Base-by-base conservation (phyloP, 2,113 vertebrate genomes). In the Calyptommatus sinebrachiatus region DNA sequence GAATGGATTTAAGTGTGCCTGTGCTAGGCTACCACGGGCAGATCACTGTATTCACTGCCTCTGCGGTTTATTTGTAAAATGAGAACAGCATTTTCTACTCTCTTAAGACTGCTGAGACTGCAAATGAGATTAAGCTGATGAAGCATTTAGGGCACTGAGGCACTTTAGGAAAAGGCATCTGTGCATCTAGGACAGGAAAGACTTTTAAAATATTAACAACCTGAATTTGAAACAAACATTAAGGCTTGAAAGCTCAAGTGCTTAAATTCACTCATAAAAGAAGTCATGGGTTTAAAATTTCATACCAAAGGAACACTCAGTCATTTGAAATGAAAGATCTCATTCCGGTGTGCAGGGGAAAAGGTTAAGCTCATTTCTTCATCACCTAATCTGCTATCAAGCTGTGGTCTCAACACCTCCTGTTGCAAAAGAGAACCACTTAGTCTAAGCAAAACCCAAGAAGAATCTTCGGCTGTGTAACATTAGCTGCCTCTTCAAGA, bases 121-220 rank as follows among this genome's bases (percentile, higher is more conserved):
- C 22, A 29, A 71, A 71, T 29, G 35, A 61, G 67, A 60, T 46
- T 11, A 63, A 63, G 35, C 57, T 48, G 68, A 72, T 71, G 77
- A 71, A 78, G 67, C 67, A 78, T 78, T 63, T 12, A 35, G 77
- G 57, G n/a, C 68, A 79, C 69, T 48, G 22, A 79, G 63, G 57
- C 77, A 79, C 69, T 63, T 79, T 79, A 79, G 29, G 26, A 57
- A 53, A 26, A 35, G 28, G 29, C 53, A 35, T 45, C 22, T 57
- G 29, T 31, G 50, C 24, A 35, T 70, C 66, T 35, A 26, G 41
- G n/a, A 71, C 9, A 60, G 28, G 28, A 46, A 79, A 79, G 69
- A 41, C 77, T 71, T 71, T 78, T 62, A 79, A 70, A 79, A 71
- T 79, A 79, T 79, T 71, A 71, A 79, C 35, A 45, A 62, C 68